Conservation (phyloP, 1,140 invertebrate species). For the Cepaea nemoralis region DNA sequence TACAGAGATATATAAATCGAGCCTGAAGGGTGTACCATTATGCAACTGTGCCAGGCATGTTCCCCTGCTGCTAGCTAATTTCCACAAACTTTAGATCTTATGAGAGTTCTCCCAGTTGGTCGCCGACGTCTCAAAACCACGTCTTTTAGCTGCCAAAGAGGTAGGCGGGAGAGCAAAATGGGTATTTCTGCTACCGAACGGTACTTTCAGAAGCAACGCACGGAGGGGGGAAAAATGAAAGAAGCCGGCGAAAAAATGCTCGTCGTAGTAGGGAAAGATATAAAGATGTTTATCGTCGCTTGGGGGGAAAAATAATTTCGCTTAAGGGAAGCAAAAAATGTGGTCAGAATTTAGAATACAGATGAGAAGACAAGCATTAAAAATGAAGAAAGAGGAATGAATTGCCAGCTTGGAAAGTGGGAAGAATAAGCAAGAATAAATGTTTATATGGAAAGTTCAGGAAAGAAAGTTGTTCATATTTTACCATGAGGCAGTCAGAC, state of each 20-base stretch:
- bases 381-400: not conserved
- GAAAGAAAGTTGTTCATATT: not conserved
- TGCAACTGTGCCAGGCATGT: not conserved
- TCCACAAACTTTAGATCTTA: not conserved
- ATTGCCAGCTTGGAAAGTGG: not conserved
- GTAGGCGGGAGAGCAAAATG: not conserved
- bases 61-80: constrained; percentile 2
- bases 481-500: not conserved
- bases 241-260: not conserved
- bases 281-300: not conserved
- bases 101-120: not conserved
- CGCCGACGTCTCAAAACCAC: not conserved
- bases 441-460: not conserved
- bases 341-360: not conserved
- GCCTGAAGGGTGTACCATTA: constrained; percentile 7
- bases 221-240: not conserved
- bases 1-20: not conserved
- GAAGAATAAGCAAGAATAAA: not conserved
- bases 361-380: not conserved
- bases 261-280: not conserved
- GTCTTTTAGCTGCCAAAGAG: not conserved
- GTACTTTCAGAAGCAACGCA: not conserved
- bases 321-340: not conserved
- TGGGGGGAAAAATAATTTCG: not conserved
- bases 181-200: not conserved